Evolutionary conservation across 2,797 vertebrate species (phyloP).

Genomic region (Gymnothorax javanicus): DNA sequence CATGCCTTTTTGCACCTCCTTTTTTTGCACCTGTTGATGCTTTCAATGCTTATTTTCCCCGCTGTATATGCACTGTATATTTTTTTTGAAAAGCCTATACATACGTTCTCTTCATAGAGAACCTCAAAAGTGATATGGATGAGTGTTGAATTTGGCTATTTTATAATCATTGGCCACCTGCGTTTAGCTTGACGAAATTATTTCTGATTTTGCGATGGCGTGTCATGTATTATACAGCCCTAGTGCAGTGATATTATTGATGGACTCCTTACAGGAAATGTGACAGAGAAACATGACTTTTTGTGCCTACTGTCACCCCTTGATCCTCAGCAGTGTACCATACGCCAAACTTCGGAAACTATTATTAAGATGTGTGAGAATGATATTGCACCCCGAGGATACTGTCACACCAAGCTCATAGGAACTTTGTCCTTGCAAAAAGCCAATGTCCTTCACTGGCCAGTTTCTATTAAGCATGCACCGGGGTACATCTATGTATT

Average conservation of each 20-base stretch:
- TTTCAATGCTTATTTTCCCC: no score
- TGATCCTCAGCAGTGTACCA: not conserved
- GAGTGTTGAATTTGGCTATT: not conserved
- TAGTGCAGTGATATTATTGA: not conserved
- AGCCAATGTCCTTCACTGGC: not conserved
- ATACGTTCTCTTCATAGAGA: not conserved
- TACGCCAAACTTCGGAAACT: not conserved
- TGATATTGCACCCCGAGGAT: slow-evolving; percentile 12
- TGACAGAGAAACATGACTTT: not conserved
- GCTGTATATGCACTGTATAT: not conserved
- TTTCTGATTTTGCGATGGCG: not conserved
- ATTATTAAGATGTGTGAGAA: not conserved
- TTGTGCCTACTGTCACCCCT: not conserved
- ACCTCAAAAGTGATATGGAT: not conserved
- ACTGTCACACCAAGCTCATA: slow-evolving; percentile 12
- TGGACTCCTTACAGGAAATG: not conserved
- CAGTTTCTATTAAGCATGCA: slow-evolving; percentile 42
- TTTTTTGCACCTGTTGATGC: no score
- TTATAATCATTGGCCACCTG: not conserved
- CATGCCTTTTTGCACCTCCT: no score
- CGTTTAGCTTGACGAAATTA: no score
- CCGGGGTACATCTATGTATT: not conserved
- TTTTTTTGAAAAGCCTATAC: not conserved
- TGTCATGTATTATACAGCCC: no score
- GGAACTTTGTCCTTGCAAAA: not conserved